Percentiles rank a stretch among this genome's conserved stretches.
Evolutionary conservation across 2,888 invertebrate genomes (phyloP).

Genomic region (Clanis bilineata): DNA sequence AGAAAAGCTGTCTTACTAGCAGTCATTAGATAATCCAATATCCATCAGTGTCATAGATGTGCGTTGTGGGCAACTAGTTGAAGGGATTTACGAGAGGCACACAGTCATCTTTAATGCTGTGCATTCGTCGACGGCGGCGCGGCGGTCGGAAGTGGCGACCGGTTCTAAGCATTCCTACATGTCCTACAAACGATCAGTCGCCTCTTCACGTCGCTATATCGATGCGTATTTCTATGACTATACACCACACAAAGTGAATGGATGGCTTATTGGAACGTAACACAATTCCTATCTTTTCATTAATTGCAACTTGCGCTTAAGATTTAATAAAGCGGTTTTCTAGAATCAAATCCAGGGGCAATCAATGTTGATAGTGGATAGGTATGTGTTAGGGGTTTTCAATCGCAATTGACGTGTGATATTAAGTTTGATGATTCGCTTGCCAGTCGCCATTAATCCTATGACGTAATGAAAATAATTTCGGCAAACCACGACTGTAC

Average conservation of each 20-base stretch:
- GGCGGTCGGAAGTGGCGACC: constrained; percentile 68
- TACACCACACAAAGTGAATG: not conserved
- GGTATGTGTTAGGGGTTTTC: too few species aligned
- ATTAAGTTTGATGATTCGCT: too few species aligned
- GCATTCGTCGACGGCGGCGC: constrained; percentile 30
- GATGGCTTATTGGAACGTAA: not conserved
- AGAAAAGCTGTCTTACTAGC: too few species aligned
- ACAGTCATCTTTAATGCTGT: constrained; percentile 33
- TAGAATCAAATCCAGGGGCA: too few species aligned
- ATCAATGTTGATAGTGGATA: too few species aligned
- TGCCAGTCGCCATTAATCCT: too few species aligned
- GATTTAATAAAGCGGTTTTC: too few species aligned
- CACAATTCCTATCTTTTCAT: too few species aligned
- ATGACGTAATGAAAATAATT: too few species aligned
- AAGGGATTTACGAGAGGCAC: constrained; percentile 28
- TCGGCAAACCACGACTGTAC: too few species aligned
- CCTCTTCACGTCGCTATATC: constrained; percentile 2
- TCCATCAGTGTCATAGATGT: not conserved
- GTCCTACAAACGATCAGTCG: constrained; percentile 9
- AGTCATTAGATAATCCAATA: not conserved
- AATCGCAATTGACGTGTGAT: too few species aligned
- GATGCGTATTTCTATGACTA: not conserved
- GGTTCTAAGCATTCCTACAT: constrained; percentile 62
- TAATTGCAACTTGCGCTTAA: too few species aligned
- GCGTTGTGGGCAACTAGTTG: not conserved